A percentile compares a stretch with the other conserved stretches of the same genome.
Conservation (phyloP, 92 coral and sea anemone species). For the Porites rus region DNA sequence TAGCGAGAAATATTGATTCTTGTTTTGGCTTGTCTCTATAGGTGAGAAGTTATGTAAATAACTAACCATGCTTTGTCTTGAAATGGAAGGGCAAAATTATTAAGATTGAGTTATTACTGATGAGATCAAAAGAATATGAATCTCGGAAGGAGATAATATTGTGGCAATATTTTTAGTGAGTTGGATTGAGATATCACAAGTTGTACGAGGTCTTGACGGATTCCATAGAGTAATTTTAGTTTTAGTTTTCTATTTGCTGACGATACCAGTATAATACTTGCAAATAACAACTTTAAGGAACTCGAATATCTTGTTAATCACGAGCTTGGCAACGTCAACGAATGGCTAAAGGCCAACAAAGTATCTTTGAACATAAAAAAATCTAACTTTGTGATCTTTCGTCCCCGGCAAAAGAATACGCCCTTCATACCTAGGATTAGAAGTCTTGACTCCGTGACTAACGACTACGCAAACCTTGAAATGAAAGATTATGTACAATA, state of each 20-base stretch:
- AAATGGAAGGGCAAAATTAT: conserved; percentile 35
- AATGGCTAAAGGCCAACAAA: no score
- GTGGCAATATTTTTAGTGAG: conserved; percentile 23
- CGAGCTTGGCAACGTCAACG: no score
- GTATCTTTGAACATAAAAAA: no score
- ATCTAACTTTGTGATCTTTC: no score
- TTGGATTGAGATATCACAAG: conserved; percentile 7
- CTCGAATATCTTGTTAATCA: no score
- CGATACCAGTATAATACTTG: no score
- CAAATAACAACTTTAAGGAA: no score
- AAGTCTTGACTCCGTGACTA: no score
- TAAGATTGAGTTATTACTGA: conserved; percentile 30
- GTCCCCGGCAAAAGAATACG: no score
- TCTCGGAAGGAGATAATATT: conserved; percentile 30
- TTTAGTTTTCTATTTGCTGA: not conserved
- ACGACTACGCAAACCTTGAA: no score
- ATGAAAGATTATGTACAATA: no score
- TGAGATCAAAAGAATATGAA: conserved; percentile 45
- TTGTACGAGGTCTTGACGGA: not conserved
- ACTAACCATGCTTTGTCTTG: conserved; percentile 49
- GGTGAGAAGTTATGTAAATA: conserved; percentile 68
- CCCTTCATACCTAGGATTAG: no score
- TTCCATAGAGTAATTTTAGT: conserved; percentile 9
- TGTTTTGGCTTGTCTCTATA: conserved; percentile 60
- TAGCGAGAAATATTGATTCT: conserved; percentile 62